Evolutionary conservation across 2,888 invertebrate genomes (phyloP), one percentile per base, ranked within the genome.

Genomic region (Fabriciana adippe): DNA sequence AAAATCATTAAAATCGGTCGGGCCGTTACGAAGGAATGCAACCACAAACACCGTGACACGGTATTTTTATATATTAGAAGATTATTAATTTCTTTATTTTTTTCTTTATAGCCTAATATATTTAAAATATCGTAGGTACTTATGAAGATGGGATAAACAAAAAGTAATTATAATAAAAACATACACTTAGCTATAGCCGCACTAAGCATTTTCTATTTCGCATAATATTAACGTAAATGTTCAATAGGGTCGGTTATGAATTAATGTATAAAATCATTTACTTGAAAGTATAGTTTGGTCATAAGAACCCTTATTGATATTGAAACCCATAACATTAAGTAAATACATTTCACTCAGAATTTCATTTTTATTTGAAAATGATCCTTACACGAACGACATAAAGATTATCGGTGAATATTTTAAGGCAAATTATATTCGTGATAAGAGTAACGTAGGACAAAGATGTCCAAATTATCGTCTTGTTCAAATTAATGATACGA

Each of bases 241-340:
- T n/a, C n/a, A 47, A 59, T 48, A 59, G 47, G 50, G 35, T 15
- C 18, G n/a, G 61, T 16, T 50, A 61, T 61, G 14, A 35, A 50
- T 50, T 61, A 13, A 15, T 26, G 51, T 31, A 51, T 61, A 61
- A 51, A 51, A 61, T 61, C n/a, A 61, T 62, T 62, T 54, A n/a
- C 41, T 54, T 54, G n/a, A 62, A 41, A 62, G 41, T 62, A 13
- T 21, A 50, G 45, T 41, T 53, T 21, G 21, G 41, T 48, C 14
- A 53, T 18, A 45, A 18, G 53, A 54, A 54, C 31, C 62, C 45
- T 18, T 54, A 56, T 21, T 57, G 54, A 63, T 63, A 67, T 57
- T 63, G 67, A 45, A 21, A 55, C 50, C 55, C 55, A 53, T 60
- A 66, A 15, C 51, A 59, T 53, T 59, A 66, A 54, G 50, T 50